Evolutionary conservation across 1,140 invertebrate genomes (phyloP).

Genomic region (Cydia splendana): DNA sequence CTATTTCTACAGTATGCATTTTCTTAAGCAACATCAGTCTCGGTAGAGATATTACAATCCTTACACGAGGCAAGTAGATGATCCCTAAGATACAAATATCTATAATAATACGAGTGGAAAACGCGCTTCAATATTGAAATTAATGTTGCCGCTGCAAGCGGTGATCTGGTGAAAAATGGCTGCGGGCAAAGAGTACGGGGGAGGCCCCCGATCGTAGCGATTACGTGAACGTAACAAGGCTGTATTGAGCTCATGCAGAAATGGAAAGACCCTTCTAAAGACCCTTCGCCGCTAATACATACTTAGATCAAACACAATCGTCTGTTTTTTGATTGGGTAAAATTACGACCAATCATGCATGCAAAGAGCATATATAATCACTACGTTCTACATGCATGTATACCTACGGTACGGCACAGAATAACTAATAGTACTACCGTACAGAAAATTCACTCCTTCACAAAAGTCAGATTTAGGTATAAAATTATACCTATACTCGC

Average conservation of each 20-base stretch:
- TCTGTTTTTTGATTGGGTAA: too few relatives aligned
- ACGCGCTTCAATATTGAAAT: slow-evolving; percentile 21
- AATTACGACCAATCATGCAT: too few relatives aligned
- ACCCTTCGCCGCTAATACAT: too few relatives aligned
- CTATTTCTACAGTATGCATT: not conserved
- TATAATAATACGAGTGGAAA: not conserved
- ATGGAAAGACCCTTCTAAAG: too few relatives aligned
- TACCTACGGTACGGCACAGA: too few relatives aligned
- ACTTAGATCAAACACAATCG: too few relatives aligned
- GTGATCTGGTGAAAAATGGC: slow-evolving; percentile 26
- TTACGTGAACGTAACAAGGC: not conserved
- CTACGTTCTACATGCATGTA: too few relatives aligned
- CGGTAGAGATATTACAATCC: not conserved
- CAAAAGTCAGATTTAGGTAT: too few relatives aligned
- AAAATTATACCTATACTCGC: too few relatives aligned
- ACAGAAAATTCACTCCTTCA: too few relatives aligned
- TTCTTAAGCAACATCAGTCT: not conserved
- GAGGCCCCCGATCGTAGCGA: not conserved
- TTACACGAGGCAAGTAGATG: not conserved
- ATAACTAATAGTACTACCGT: too few relatives aligned
- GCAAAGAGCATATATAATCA: too few relatives aligned
- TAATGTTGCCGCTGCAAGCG: slow-evolving; percentile 24
- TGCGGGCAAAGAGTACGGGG: not conserved
- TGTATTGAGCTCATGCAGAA: not conserved
- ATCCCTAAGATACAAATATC: not conserved